Evolutionary conservation across 1,140 invertebrate genomes (phyloP).

Genomic region (Saccostrea glomerata): DNA sequence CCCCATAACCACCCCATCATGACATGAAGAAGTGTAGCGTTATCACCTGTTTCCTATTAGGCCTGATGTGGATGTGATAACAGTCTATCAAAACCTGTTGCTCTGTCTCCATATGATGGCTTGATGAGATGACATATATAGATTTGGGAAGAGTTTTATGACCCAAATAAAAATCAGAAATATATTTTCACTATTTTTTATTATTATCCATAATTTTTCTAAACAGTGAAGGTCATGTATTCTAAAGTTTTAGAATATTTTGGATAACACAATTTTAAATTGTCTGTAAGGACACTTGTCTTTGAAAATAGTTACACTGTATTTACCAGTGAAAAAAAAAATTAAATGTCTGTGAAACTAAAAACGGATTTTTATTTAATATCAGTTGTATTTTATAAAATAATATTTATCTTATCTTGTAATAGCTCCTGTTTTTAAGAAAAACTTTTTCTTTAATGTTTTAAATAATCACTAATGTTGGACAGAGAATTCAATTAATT

Average conservation of each 20-base stretch:
- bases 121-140: neutral
- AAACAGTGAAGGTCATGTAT: neutral
- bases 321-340: no score
- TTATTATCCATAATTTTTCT: neutral
- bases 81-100: neutral
- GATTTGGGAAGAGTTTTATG: conserved; percentile 11
- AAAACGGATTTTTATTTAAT: no score
- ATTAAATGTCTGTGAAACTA: conserved; percentile 13
- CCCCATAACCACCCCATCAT: neutral
- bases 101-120: neutral
- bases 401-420: no score
- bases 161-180: conserved; percentile 15
- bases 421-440: no score
- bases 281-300: neutral
- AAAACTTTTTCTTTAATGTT: no score
- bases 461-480: no score
- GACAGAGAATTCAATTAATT: no score
- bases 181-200: neutral
- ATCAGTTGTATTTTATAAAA: no score
- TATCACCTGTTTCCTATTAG: neutral
- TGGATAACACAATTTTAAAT: neutral
- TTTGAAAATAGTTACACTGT: no score
- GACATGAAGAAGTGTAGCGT: neutral
- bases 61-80: neutral
- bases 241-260: conserved; percentile 3